Conservation (phyloP, 2,797 vertebrate genomes). For the Toxotes lorentzi region DNA sequence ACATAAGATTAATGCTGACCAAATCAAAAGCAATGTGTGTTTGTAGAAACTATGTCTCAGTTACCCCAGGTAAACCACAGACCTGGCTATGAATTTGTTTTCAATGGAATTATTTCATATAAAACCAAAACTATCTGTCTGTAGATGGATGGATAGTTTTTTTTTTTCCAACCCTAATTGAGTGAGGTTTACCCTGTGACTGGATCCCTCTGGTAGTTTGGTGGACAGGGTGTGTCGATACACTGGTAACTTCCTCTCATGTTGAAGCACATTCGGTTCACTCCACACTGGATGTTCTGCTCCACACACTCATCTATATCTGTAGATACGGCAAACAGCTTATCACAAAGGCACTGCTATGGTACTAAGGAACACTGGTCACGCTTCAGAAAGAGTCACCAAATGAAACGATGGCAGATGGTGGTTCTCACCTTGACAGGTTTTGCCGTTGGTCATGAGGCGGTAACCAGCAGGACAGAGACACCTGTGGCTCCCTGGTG, state of each 20-base stretch:
- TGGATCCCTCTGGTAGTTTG: constrained; percentile 91
- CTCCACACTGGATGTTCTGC: constrained; percentile 91
- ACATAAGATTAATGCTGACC: neutral
- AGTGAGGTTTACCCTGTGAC: constrained; percentile 69
- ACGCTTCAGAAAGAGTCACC: too few species aligned
- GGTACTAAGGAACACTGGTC: too few species aligned
- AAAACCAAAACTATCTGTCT: too few species aligned
- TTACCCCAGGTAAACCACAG: too few species aligned
- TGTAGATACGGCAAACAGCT: constrained; percentile 64
- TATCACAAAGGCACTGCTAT: neutral
- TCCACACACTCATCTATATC: constrained; percentile 96
- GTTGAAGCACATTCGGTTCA: constrained; percentile 97
- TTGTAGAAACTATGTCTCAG: too few species aligned
- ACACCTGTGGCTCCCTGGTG: constrained; percentile 93
- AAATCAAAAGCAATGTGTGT: fast-evolving
- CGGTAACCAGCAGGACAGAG: constrained; percentile 92
- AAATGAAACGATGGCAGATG: neutral
- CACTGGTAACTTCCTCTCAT: constrained; percentile 96
- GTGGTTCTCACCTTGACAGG: constrained; percentile 91
- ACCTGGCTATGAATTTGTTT: too few species aligned
- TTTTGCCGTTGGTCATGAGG: constrained; percentile 93
- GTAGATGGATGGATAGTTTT: too few species aligned
- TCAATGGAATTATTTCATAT: too few species aligned
- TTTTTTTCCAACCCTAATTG: neutral
- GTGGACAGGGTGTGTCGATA: constrained; percentile 96